Conservation (phyloP, 2,888 invertebrate genomes). For the Hydrotaea diabolus region DNA sequence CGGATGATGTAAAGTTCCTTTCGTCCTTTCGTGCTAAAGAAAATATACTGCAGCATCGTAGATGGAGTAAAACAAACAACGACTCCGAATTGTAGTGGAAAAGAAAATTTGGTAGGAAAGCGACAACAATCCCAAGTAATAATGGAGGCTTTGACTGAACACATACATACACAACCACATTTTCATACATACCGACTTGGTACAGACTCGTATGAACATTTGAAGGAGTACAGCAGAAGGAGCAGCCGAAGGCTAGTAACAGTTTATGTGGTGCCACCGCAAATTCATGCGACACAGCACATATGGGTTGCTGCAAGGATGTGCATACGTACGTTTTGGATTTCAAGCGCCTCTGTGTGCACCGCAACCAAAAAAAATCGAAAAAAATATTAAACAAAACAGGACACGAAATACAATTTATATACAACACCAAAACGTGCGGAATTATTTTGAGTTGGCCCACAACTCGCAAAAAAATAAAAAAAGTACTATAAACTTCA, state of each 20-base stretch:
- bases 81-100: conserved; percentile 23
- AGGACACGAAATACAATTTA: conserved; percentile 65
- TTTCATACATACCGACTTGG: conserved; percentile 39
- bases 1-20: conserved; percentile 51
- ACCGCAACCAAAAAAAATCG: conserved; percentile 22
- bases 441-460: conserved; percentile 36
- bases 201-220: neutral
- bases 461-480: neutral
- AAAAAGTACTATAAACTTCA: neutral
- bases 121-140: conserved; percentile 58
- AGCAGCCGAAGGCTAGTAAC: conserved; percentile 15
- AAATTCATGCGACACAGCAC: conserved; percentile 63
- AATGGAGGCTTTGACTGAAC: conserved; percentile 37
- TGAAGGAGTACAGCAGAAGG: neutral
- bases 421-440: conserved; percentile 54
- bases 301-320: conserved; percentile 46
- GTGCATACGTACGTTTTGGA: conserved; percentile 38
- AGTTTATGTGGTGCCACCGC: conserved; percentile 62
- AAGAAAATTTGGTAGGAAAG: neutral
- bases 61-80: conserved; percentile 36
- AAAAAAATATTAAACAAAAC: conserved; percentile 50
- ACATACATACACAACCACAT: neutral
- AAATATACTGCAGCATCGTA: conserved; percentile 49
- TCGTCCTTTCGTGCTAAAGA: conserved; percentile 37
- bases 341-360: conserved; percentile 9